Percentiles rank a stretch among this genome's conserved stretches.
Evolutionary conservation across 92 coral and sea anemone species (phyloP).

Genomic region (Metridium senile): DNA sequence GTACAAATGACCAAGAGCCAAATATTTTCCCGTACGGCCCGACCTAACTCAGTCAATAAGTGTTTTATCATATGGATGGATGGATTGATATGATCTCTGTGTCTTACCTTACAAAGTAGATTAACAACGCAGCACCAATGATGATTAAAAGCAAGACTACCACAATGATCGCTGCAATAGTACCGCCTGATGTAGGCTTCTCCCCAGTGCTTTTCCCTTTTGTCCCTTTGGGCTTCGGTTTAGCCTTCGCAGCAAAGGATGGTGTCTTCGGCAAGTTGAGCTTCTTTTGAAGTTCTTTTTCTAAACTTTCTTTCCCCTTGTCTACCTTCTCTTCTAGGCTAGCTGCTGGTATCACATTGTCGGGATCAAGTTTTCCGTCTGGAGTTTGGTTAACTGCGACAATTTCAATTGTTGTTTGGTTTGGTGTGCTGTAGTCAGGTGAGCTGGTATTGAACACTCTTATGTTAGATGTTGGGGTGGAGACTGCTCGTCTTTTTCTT

Average conservation of each 20-base stretch:
- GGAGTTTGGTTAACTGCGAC: not conserved
- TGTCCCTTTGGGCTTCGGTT: not conserved
- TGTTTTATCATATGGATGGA: not conserved
- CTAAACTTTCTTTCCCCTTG: not conserved
- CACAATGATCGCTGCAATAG: conserved; percentile 1
- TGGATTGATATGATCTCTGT: not conserved
- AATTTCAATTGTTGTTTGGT: not conserved
- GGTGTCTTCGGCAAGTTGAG: not conserved
- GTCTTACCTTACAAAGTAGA: conserved; percentile 4
- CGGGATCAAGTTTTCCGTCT: not conserved
- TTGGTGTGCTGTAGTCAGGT: not conserved
- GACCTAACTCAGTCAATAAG: not conserved
- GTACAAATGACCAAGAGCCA: no score
- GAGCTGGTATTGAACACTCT: conserved; percentile 4
- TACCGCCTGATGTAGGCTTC: not conserved
- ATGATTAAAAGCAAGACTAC: not conserved
- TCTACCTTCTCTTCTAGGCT: not conserved
- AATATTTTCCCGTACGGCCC: no score
- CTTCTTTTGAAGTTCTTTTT: no score
- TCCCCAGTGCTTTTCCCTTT: not conserved
- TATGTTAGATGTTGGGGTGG: not conserved
- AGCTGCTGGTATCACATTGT: conserved; percentile 2
- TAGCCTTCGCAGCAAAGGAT: not conserved
- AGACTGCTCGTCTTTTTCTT: not conserved
- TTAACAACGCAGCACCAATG: not conserved